Percentiles rank a stretch among this genome's conserved stretches.
These are phyloP conservation scores for Meteorus cinctellus DNA, from an alignment of 2,888 invertebrate genomes.

Conservation along the genomic window DNA sequence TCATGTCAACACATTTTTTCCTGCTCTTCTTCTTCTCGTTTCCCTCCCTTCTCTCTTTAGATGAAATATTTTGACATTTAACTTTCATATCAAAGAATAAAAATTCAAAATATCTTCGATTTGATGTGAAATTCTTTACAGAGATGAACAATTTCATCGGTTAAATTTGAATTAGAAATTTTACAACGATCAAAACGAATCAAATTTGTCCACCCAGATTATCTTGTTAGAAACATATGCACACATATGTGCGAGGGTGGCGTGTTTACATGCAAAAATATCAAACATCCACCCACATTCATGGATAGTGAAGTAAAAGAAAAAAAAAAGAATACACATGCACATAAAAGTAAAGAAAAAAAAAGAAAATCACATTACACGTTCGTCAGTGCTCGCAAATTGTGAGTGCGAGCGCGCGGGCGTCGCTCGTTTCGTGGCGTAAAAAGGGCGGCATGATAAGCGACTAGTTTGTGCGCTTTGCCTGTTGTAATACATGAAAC, in stretches of 20 bases:
- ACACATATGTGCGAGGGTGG: neutral
- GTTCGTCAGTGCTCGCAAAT: conserved; percentile 53
- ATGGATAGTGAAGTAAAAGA: conserved; percentile 1
- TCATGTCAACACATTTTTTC: conserved; percentile 41
- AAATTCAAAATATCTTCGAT: conserved; percentile 7
- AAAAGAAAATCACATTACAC: conserved; percentile 48
- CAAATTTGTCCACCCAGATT: conserved; percentile 41
- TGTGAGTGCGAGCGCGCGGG: conserved; percentile 44
- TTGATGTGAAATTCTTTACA: conserved; percentile 15
- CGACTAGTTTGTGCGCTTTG: conserved; percentile 48
- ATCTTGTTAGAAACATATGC: conserved; percentile 26
- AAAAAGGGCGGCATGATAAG: conserved; percentile 51
- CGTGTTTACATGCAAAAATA: neutral
- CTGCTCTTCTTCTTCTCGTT: conserved; percentile 20
- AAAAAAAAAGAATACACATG: neutral
- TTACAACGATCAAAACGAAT: conserved; percentile 41
- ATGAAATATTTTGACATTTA: neutral
- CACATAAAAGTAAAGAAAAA: conserved; percentile 34
- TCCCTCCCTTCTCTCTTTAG: neutral
- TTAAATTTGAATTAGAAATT: conserved; percentile 46
- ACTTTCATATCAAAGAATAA: neutral
- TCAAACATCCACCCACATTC: conserved; percentile 25
- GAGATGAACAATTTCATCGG: conserved; percentile 42
- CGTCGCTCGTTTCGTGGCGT: conserved; percentile 50
- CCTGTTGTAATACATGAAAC: conserved; percentile 35